phyloP scores from a whole-genome alignment of 2,888 invertebrate genomes.

The Cyclophora albipunctata region DNA sequence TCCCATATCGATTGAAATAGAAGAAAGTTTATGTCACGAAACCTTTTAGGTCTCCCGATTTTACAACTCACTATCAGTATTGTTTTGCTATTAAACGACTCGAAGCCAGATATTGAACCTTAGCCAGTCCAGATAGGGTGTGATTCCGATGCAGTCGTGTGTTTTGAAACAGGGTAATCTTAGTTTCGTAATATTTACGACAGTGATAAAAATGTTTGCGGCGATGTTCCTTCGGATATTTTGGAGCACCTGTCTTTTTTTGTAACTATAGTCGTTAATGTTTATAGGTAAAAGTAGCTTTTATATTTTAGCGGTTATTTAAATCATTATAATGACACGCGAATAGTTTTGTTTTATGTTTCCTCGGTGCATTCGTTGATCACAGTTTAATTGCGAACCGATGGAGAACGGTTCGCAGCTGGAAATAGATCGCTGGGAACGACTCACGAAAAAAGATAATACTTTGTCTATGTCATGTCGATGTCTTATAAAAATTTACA shows the following conservation, averaged over 20 bases:
- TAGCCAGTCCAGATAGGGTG: constrained; percentile 20
- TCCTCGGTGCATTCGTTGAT: constrained; percentile 13
- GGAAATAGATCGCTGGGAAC: too few species aligned
- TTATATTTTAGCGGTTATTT: constrained; percentile 26
- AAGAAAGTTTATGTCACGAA: constrained; percentile 52
- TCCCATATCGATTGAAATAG: too few species aligned
- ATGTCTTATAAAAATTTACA: constrained; percentile 29
- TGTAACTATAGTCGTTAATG: constrained; percentile 41
- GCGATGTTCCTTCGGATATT: constrained; percentile 50
- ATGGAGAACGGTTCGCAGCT: constrained; percentile 1
- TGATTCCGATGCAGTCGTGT: not conserved
- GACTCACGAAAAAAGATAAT: too few species aligned
- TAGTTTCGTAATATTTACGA: constrained; percentile 61
- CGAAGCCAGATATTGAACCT: constrained; percentile 24
- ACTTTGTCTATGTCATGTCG: too few species aligned
- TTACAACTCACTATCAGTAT: constrained; percentile 40
- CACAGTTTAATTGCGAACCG: constrained; percentile 26
- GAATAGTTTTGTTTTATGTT: constrained; percentile 3
- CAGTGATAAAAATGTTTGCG: constrained; percentile 69
- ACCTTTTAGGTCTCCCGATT: constrained; percentile 50
- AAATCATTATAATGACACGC: constrained; percentile 27
- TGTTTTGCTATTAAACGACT: constrained; percentile 33
- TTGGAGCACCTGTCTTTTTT: constrained; percentile 58
- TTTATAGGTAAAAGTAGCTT: constrained; percentile 28
- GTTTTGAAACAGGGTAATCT: constrained; percentile 28